Evolutionary conservation across 1,140 invertebrate genomes (phyloP), one percentile per base, ranked within the genome.

Genomic region (Drosophila obscura): DNA sequence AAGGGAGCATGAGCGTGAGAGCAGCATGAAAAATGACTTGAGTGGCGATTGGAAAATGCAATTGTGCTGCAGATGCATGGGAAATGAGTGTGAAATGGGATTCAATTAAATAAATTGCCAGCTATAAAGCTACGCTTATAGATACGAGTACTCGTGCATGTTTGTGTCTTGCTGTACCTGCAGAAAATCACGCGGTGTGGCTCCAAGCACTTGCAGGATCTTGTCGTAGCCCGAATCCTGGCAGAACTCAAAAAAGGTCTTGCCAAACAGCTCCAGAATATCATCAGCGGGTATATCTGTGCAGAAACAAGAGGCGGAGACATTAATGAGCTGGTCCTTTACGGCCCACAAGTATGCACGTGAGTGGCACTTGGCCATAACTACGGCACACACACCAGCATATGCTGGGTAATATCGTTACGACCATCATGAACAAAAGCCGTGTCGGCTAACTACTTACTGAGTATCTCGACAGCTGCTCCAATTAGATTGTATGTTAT

Each of bases 141-240:
- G 22, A 7, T 5, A 43, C 7, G 28, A 24, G 2, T 28, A 7
- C 7, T 7, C 26, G 26, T 1, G 26, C 1, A 26, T 6, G 26
- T 31, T 9, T 49, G 16, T 39, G 22, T 55, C 31, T 11, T 0
- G 8, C 41, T 39, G 57, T 68, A 97, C 97, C 94, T 97, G 97
- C 56, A 98, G 93, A 92, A 98, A 98, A 92, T 98, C 97, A 56
- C 97, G 93, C 3, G 97, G 97, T 5, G 96, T 98, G n/a, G 97
- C 97, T 48, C 97, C 97, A 1, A 98, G 93, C 0, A 98, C 97
- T 93, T 98, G 96, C 4, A 98, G 93, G 73, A 98, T 98, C 92
- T 97, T 97, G 87, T 98, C 97, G 90, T 98, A 98, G 22, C 97
- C 97, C 15, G 97, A 98, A 91, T 98, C 97, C 92, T 98, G 97